phyloP scores from a whole-genome alignment of 2,888 invertebrate species.

The Oegoconia quadripuncta region DNA sequence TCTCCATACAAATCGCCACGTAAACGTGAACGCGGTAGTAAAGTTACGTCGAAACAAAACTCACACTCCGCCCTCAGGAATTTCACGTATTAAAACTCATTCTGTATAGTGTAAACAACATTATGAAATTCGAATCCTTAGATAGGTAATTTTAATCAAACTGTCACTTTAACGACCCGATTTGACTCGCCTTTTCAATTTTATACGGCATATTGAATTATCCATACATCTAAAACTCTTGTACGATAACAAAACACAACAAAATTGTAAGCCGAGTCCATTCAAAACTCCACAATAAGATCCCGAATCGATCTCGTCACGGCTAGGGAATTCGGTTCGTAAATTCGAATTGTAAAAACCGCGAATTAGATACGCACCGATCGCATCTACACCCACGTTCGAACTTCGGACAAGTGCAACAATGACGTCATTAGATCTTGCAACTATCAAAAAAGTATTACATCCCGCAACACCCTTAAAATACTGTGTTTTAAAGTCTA shows the following conservation, averaged over 20 bases:
- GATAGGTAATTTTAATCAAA: too few species aligned
- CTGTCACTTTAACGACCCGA: too few species aligned
- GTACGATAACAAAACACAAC: neutral
- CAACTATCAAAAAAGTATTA: constrained; percentile 12
- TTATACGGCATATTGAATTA: too few species aligned
- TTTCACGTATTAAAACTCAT: too few species aligned
- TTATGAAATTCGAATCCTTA: too few species aligned
- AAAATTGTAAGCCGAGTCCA: neutral
- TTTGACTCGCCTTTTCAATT: too few species aligned
- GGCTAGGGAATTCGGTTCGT: constrained; percentile 42
- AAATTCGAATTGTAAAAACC: constrained; percentile 66
- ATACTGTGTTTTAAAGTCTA: neutral
- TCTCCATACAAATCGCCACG: too few species aligned
- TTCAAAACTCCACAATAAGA: constrained; percentile 6
- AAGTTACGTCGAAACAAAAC: too few species aligned
- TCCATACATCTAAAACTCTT: neutral
- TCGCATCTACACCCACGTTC: constrained; percentile 47
- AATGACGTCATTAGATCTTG: constrained; percentile 53
- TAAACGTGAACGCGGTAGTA: too few species aligned
- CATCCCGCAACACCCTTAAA: neutral
- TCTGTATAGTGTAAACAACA: too few species aligned
- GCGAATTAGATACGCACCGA: constrained; percentile 64
- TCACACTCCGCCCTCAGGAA: too few species aligned
- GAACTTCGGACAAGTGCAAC: constrained; percentile 58
- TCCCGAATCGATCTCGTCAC: constrained; percentile 31